Base-by-base conservation (phyloP, 2,113 vertebrate genomes). In the Raphicerus campestris region DNA sequence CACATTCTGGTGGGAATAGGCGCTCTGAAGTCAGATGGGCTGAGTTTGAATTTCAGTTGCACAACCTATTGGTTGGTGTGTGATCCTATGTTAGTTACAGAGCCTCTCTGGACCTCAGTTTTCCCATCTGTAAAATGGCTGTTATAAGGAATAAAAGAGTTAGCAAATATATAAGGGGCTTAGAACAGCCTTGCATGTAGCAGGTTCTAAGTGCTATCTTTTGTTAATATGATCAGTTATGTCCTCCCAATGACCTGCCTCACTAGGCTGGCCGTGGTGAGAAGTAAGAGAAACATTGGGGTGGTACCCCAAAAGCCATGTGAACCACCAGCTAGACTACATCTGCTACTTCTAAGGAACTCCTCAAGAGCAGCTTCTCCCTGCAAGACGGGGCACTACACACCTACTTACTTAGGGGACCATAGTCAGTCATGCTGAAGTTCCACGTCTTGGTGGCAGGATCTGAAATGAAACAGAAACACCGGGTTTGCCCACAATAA, bases 391-490 rank as follows among this genome's bases (percentile, higher is more conserved):
- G 58, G 51, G 6, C 3, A 32, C 0, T 0, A 26, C 8, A 22
- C 10, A 24, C 80, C 87, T 91, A 99, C 99, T 98, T 99, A 99
- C 99, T 99, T 81, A 99, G 97, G 91, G 93, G 96, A 58, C 63
- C 94, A 95, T 99, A 99, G 98, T 99, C 99, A 14, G 98, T 97
- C 92, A 99, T 97, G 97, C 98, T 98, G 98, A 99, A 99, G 98
- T 99, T 99, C 99, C 99, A 99, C 78, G 96, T 99, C 97, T 99
- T 99, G 45, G 97, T 99, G 82, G 94, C 89, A 92, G 99, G 99
- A 98, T 99, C 99, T 99, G 98, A 97, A 99, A 98, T 26, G 91
- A 78, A 93, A 93, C 32, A 97, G 5, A 98, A 97, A 35, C n/a
- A 47, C 53, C 51, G 20, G 9, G 66, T 80, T 61, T 45, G 39